Percentiles rank a stretch among this genome's conserved stretches.
Evolutionary conservation across 2,113 vertebrate genomes (phyloP).

Genomic region (Lynx canadensis): DNA sequence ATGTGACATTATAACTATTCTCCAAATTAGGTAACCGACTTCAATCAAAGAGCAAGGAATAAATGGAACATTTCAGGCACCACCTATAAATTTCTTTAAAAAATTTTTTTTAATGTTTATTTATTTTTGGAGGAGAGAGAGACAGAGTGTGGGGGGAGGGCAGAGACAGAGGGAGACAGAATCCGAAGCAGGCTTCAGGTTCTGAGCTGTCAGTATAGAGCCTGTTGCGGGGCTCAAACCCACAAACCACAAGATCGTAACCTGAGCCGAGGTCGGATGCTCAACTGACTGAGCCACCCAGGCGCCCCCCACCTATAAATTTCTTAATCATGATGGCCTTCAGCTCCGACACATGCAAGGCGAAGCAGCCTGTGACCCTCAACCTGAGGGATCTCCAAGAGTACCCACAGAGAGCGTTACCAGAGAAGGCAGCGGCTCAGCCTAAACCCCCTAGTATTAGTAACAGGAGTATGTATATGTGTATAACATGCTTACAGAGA

Average conservation of each 20-base stretch:
- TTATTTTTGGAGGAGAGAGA: too few species aligned
- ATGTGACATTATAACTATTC: not conserved
- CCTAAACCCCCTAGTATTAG: too few species aligned
- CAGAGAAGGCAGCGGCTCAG: not conserved
- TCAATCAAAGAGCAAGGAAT: not conserved
- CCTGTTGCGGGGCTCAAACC: too few species aligned
- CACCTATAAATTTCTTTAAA: not conserved
- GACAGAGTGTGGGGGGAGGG: too few species aligned
- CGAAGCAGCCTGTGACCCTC: not conserved
- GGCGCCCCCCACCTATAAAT: too few species aligned
- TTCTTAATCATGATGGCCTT: not conserved
- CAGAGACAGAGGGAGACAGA: too few species aligned
- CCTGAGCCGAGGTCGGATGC: too few species aligned
- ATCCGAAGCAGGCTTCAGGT: too few species aligned
- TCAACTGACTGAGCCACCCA: too few species aligned
- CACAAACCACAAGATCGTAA: too few species aligned
- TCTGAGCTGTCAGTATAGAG: too few species aligned
- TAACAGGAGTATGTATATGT: fast-evolving
- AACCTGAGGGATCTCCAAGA: not conserved
- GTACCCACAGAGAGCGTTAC: fast-evolving
- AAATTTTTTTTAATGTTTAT: too few species aligned
- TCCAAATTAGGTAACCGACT: not conserved
- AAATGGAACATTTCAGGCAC: not conserved
- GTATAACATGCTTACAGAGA: not conserved
- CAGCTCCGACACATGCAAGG: not conserved